Evolutionary conservation across 2,113 vertebrate genomes (phyloP).

Genomic region (Choloepus hoffmanni): DNA sequence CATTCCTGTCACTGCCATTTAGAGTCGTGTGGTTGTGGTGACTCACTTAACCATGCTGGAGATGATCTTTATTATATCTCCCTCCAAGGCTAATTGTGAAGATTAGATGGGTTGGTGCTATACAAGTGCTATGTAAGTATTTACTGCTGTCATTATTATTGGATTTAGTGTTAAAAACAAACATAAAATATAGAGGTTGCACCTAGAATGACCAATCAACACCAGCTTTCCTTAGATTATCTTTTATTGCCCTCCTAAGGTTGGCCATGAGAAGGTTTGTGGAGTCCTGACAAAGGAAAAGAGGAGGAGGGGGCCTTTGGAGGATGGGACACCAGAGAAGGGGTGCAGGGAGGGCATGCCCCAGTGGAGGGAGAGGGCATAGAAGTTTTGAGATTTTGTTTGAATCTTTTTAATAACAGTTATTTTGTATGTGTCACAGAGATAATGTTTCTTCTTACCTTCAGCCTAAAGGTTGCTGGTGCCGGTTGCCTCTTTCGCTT

Average conservation of each 20-base stretch:
- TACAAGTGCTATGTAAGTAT: neutral
- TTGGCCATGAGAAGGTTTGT: neutral
- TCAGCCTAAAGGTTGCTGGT: neutral
- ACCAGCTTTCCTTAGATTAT: neutral
- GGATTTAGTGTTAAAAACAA: conserved; percentile 12
- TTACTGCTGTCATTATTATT: neutral
- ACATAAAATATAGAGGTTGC: neutral
- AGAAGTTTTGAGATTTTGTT: conserved; percentile 10
- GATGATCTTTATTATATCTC: neutral
- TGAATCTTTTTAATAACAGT: conserved; percentile 21
- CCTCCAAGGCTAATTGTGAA: conserved; percentile 31
- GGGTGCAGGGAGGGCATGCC: neutral
- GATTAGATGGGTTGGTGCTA: conserved; percentile 9
- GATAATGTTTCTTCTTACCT: conserved; percentile 34
- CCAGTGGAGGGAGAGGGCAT: neutral
- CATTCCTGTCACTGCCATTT: neutral
- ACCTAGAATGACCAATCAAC: neutral
- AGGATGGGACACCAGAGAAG: neutral
- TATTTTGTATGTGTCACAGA: neutral
- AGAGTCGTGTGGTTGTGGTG: neutral
- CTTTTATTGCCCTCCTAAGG: neutral
- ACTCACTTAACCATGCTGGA: neutral
- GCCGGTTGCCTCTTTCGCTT: neutral
- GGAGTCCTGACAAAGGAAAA: neutral
- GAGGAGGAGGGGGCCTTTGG: neutral